Base-by-base conservation (phyloP, 2,888 invertebrate species). In the Opisthograptis luteolata region DNA sequence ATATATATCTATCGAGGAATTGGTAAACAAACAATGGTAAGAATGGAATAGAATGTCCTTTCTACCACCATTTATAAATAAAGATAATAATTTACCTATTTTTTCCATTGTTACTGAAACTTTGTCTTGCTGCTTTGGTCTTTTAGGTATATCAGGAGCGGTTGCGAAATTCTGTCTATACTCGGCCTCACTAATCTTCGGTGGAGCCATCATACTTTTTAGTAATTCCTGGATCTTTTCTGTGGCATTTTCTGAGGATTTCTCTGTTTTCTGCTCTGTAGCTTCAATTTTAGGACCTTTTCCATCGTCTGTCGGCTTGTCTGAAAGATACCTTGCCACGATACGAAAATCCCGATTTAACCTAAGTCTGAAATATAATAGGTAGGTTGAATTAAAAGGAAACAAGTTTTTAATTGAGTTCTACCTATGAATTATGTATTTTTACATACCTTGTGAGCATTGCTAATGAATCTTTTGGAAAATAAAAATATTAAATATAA, bases 221-320 rank as follows among this genome's bases (percentile, higher is more conserved):
- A 91, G 57, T 3, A 91, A 68, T 27, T 76, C 76, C 58, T 91
- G 89, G 36, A 91, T 86, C 63, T 86, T 91, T 36, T 87, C 84
- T 7, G 80, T 83, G 22, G 69, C 73, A 9, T 76, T 68, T 1
- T 81, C 77, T 24, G 66, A 48, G 6, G 55, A 10, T 19, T 68
- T 66, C 6, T 75, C 66, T 34, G 70, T 61, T 1, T 62, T 59
- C 56, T 62, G 34, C 1, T 51, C 39, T 52, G 60, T 73, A 3
- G 55, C 7, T 52, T 70, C 70, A 22, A 51, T 57, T 56, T 81
- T 76, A 5, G 70, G 62, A 12, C 45, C 13, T 54, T 81, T 82
- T 3, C 64, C 76, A 68, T 85, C 85, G 44, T 84, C 84, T 47
- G 83, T 66, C 3, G 76, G 67, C 60, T 81, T 81, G 54, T 83